A percentile compares a stretch with the other conserved stretches of the same genome.
Evolutionary conservation across 2,888 invertebrate species (phyloP).

Genomic region (Andrena flavipes): DNA sequence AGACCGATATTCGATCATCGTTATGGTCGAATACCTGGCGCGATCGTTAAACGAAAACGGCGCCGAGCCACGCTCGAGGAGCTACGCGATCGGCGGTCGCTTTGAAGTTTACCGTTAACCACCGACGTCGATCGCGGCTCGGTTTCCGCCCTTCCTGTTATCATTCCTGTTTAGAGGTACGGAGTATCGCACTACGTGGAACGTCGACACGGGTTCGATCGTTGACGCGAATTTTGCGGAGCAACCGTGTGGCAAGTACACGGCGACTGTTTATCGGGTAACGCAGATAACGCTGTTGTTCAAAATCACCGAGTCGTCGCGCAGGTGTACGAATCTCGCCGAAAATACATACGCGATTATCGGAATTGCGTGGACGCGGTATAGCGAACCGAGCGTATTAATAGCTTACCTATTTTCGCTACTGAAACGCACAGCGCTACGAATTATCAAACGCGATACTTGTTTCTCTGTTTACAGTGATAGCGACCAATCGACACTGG

Average conservation of each 20-base stretch:
- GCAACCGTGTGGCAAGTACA: neutral
- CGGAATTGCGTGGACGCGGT: neutral
- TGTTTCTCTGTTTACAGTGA: constrained; percentile 41
- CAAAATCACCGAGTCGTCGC: no score
- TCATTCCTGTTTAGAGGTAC: constrained; percentile 15
- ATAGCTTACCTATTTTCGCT: constrained; percentile 26
- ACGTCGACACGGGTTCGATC: constrained; percentile 3
- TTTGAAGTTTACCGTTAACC: constrained; percentile 52
- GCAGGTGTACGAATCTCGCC: neutral
- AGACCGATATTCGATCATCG: constrained; percentile 53
- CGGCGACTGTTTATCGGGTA: constrained; percentile 7
- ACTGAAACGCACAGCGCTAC: neutral
- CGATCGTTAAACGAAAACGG: neutral
- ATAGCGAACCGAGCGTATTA: constrained; percentile 25
- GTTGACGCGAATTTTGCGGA: neutral
- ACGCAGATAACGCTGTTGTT: constrained; percentile 17
- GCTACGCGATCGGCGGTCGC: constrained; percentile 22
- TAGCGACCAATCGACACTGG: constrained; percentile 32
- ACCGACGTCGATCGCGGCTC: constrained; percentile 32
- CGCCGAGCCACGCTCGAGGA: neutral
- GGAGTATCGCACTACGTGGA: constrained; percentile 12
- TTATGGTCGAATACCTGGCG: constrained; percentile 6
- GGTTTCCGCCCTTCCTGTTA: constrained; percentile 33
- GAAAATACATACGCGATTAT: neutral
- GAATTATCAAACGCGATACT: neutral